phyloP scores from a whole-genome alignment of 64 coral and sea anemone species.

The Acropora yongei region DNA sequence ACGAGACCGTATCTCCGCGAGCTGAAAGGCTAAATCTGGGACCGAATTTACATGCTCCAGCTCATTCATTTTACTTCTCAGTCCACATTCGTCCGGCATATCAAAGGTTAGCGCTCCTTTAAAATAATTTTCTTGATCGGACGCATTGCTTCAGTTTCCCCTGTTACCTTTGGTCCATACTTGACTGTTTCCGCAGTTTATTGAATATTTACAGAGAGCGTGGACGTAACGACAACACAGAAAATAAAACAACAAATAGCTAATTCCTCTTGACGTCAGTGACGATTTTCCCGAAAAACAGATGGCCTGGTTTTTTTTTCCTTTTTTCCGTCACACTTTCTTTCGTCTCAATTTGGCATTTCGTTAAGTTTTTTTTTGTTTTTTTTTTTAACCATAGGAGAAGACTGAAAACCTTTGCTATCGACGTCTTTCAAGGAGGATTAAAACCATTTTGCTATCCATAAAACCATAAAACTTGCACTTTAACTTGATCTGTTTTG shows the following conservation, averaged over 20 bases:
- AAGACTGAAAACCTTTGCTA: too few species aligned
- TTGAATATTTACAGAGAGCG: slow-evolving; percentile 33
- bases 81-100: background rate
- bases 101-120: background rate
- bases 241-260: slow-evolving; percentile 14
- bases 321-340: background rate
- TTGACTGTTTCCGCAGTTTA: slow-evolving; percentile 43
- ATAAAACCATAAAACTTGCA: too few species aligned
- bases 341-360: background rate
- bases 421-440: background rate
- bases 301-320: background rate
- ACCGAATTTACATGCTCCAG: too few species aligned
- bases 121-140: background rate
- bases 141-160: background rate
- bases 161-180: background rate
- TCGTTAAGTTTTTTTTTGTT: too few species aligned
- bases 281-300: background rate
- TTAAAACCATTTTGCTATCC: background rate
- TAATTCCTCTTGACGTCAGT: background rate
- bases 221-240: background rate
- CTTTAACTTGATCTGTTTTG: background rate
- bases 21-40: too few species aligned
- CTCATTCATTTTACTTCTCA: too few species aligned
- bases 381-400: too few species aligned
- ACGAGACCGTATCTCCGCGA: too few species aligned